Conservation (phyloP, 2,113 vertebrate genomes). For the Tiliqua scincoides region DNA sequence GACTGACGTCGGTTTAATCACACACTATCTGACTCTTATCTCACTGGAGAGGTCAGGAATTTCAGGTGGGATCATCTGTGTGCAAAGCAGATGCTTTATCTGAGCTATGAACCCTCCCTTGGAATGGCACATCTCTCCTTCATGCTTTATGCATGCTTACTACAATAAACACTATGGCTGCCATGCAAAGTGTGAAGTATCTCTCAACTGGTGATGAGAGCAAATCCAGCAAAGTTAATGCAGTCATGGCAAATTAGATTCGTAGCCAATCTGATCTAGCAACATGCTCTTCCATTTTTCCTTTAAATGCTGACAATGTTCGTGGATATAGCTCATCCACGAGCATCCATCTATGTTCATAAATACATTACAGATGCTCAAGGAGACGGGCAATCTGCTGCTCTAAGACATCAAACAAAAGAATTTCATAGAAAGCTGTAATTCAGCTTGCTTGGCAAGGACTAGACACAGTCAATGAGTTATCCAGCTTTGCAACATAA, state of each 20-base stretch:
- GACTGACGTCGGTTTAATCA: no score
- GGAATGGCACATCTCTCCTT: not conserved
- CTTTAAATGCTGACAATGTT: not conserved
- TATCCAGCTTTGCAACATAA: conserved; percentile 19
- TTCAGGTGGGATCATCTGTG: no score
- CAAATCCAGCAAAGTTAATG: conserved; percentile 21
- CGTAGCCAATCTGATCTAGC: not conserved
- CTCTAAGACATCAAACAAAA: conserved; percentile 12
- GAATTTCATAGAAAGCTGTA: not conserved
- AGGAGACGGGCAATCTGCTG: not conserved
- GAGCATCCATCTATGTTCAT: not conserved
- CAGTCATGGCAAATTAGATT: not conserved
- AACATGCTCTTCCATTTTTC: conserved; percentile 5
- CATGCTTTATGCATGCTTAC: not conserved
- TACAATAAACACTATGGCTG: not conserved
- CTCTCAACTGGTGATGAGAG: not conserved
- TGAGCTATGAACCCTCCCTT: no score
- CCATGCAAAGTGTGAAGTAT: conserved; percentile 18
- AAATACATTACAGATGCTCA: not conserved
- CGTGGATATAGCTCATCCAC: conserved; percentile 26
- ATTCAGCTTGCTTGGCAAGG: conserved; percentile 37
- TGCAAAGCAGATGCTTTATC: no score
- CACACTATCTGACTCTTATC: no score
- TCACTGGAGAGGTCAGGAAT: no score
- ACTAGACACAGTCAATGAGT: conserved; percentile 32